phyloP scores from a whole-genome alignment of 2,113 vertebrate genomes.

The Sebastes fasciatus region DNA sequence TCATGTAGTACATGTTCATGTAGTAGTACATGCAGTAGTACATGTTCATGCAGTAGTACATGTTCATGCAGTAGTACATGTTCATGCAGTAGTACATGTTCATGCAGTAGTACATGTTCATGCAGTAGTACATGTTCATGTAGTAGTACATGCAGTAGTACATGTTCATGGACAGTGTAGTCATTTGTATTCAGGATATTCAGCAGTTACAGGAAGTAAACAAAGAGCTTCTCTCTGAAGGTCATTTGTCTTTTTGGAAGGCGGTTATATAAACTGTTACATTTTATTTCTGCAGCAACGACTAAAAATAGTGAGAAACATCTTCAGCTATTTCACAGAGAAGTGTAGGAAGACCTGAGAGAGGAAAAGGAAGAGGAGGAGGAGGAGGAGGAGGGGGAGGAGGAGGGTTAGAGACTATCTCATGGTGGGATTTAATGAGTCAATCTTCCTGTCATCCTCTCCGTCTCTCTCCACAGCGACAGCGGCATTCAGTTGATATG shows the following conservation, averaged over 20 bases:
- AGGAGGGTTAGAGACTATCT: slow-evolving; percentile 30
- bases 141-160: too few species aligned
- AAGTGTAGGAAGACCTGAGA: background rate
- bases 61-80: too few species aligned
- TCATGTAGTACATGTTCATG: too few species aligned
- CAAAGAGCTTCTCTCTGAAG: background rate
- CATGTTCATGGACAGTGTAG: too few species aligned
- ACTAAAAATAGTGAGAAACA: slow-evolving; percentile 48
- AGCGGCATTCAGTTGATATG: slow-evolving; percentile 91
- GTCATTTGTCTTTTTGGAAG: too few species aligned
- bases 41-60: too few species aligned
- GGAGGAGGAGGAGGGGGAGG: slow-evolving; percentile 1
- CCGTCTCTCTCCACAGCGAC: slow-evolving; percentile 48
- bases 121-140: too few species aligned
- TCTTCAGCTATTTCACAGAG: slow-evolving; percentile 39
- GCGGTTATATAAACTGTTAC: slow-evolving; percentile 21
- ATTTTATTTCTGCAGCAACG: slow-evolving; percentile 1
- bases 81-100: too few species aligned
- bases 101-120: too few species aligned
- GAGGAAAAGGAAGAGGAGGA: background rate
- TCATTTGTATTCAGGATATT: too few species aligned
- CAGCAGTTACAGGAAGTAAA: too few species aligned
- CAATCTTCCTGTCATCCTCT: slow-evolving; percentile 19
- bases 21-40: too few species aligned
- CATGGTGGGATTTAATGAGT: slow-evolving; percentile 1